Percentiles rank a stretch among this genome's conserved stretches.
Conservation (phyloP, 2,888 invertebrate species). For the Prenolepis imparis region DNA sequence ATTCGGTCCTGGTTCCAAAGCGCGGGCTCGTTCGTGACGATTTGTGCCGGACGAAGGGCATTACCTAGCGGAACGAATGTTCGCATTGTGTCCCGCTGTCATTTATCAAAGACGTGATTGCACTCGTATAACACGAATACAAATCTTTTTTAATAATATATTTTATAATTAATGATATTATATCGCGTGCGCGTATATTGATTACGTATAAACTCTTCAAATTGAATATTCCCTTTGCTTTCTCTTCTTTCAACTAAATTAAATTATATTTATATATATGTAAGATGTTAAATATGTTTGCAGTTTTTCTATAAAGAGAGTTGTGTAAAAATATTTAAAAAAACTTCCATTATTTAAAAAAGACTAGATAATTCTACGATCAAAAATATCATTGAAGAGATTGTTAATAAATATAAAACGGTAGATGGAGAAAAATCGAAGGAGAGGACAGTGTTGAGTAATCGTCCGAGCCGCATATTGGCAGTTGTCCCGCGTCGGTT, state of each 20-base stretch:
- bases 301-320: neutral
- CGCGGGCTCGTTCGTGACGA: conserved; percentile 74
- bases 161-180: neutral
- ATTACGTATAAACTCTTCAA: neutral
- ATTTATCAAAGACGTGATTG: conserved; percentile 17
- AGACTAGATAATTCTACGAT: neutral
- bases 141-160: neutral
- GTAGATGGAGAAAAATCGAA: conserved; percentile 21
- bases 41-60: conserved; percentile 66
- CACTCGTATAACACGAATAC: neutral
- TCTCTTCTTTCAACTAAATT: neutral
- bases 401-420: neutral
- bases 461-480: conserved; percentile 35
- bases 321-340: neutral
- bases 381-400: neutral
- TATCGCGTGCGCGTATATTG: too few relatives aligned
- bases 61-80: conserved; percentile 10
- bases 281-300: neutral
- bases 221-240: neutral
- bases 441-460: conserved; percentile 21
- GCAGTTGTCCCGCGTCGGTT: conserved; percentile 72
- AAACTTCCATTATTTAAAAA: neutral
- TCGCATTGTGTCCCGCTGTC: neutral
- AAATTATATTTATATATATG: too few relatives aligned
- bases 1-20: conserved; percentile 74